Base-by-base conservation (phyloP, 2,113 vertebrate genomes). In the Syrrhaptes paradoxus region DNA sequence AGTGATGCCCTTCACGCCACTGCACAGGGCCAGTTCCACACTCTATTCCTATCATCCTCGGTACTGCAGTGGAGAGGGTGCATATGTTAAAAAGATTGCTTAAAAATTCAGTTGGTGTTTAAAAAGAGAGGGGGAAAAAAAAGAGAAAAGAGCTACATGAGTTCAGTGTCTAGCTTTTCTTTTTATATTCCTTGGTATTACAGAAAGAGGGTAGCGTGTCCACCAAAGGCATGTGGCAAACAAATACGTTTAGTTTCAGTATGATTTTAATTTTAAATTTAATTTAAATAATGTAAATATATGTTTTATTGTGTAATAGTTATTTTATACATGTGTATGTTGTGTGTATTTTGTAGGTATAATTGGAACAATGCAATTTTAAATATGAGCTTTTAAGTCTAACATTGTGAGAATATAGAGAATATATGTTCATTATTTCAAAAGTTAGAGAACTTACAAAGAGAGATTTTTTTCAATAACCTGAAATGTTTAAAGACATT, bases 401-500 rank as follows among this genome's bases (percentile, higher is more conserved):
- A 16, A 67, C 43, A 68, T 70, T 48, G 46, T 78, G 15, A 90
- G 29, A 86, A 51, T 84, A 34, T 34, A 15, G 15, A 90, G 29
- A 86, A 51, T 84, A 34, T 34, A 15, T 13, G 65, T 20, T 89
- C 26, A 4, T 72, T 43, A 74, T 72, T 87, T 90, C 52, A 65
- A 28, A 94, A 92, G 48, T 90, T 55, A 34, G 13, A 57, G 18
- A 87, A 71, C 38, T 74, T 92, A 38, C 41, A 66, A 72, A 79
- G 59, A 68, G 70, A 71, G 22, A 26, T 59, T 54, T 46, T 78
- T 91, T 95, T 75, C 85, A 93, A 88, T 74, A 90, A 67, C 48
- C 72, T 65, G 34, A 89, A 89, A 90, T 74, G 65, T 84, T 95
- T 93, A 43, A 89, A 63, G 89, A 87, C 48, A 22, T 89, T 95